Base-by-base conservation (phyloP, 2,888 invertebrate species). In the Apantesis nais region DNA sequence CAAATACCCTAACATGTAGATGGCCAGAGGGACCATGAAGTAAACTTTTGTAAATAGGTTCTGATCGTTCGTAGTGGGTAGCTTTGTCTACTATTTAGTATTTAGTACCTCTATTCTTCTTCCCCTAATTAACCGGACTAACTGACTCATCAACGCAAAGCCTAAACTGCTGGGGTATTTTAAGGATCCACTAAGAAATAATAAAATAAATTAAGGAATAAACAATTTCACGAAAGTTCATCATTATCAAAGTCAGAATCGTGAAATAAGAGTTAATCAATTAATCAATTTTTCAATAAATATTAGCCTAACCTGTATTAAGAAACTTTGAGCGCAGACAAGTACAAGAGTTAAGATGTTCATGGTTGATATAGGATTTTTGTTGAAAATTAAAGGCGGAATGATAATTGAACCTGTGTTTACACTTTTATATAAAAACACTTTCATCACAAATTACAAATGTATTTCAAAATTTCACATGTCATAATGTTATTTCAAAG, bases 261-360 rank as follows among this genome's bases (percentile, higher is more conserved):
- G 5, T 2, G 34, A 34, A 34, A 34, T 34, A 34, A 5, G 34
- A 34, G 5, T 34, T 34, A 34, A 34, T 34, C 34, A 34, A 34
- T 2, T 39, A 34, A 34, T 34, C 34, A 34, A 34, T 34, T 34
- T 4, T 4, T 34, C 34, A 34, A 34, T 22, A 19, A 19, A 19
- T 44, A 44, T 44, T 19, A 52, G n/a, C 2, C 69, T 69, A 29
- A 78, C 77, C 73, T 74, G 77, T 66, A 77, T 60, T 66, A 79
- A 77, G 69, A 72, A 79, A 76, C 72, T 79, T 76, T 79, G 79
- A 70, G 77, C 58, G 76, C 79, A 79, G 71, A 79, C 22, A 19
- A 79, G 55, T 31, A 79, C 44, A 66, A 79, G 66, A 61, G 74
- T 31, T 62, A 76, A 71, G 55, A 68, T 55, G 70, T 71, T 73